These are phyloP conservation scores for Acropternis orthonyx DNA, from an alignment of 2,797 vertebrate genomes.

Conservation along the genomic window DNA sequence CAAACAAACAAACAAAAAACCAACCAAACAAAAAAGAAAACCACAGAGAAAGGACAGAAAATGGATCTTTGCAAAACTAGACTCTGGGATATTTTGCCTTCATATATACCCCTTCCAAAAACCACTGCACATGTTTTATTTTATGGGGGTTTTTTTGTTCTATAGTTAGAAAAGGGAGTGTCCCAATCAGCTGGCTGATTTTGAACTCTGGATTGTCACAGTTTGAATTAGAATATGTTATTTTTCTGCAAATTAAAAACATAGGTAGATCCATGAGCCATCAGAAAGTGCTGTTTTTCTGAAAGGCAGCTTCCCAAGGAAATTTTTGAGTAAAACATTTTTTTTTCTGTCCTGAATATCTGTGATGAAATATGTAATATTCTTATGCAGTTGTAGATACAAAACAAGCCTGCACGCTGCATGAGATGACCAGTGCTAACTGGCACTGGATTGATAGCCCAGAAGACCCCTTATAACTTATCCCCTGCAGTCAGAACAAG, in stretches of 20 bases:
- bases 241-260: not conserved
- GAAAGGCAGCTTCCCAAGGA: not conserved
- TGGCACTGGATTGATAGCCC: not conserved
- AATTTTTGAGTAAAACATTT: not conserved
- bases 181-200: not conserved
- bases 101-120: not conserved
- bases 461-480: not conserved
- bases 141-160: not conserved
- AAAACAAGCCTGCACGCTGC: not conserved
- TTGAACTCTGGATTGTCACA: not conserved
- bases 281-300: not conserved
- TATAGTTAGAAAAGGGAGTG: not conserved
- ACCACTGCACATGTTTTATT: accelerated
- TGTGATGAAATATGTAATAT: not conserved
- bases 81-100: not conserved
- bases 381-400: not conserved
- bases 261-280: not conserved
- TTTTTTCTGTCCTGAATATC: not conserved
- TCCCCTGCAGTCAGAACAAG: not conserved
- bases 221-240: not conserved
- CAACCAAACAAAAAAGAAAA: not conserved
- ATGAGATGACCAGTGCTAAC: not conserved
- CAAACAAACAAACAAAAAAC: too few relatives aligned
- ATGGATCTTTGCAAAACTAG: not conserved
- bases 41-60: not conserved